Conservation (phyloP, 2,888 invertebrate genomes). For the Apoda limacodes region DNA sequence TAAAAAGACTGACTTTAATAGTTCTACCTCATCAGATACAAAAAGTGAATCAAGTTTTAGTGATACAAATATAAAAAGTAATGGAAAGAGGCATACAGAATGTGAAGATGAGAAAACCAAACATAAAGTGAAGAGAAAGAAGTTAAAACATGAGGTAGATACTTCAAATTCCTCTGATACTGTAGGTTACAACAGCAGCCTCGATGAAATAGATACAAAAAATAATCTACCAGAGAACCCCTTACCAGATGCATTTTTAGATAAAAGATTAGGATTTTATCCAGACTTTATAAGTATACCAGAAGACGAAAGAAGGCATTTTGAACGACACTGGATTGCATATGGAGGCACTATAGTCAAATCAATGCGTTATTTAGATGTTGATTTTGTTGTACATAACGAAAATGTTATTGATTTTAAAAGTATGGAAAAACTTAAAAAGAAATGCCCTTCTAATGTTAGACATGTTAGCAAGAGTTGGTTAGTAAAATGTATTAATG, state of each 20-base stretch:
- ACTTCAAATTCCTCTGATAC: conserved; percentile 16
- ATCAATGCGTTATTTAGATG: conserved; percentile 36
- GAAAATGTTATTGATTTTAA: conserved; percentile 31
- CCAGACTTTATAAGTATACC: conserved; percentile 56
- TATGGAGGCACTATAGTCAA: conserved; percentile 66
- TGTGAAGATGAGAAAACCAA: not conserved
- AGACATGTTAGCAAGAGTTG: conserved; percentile 50
- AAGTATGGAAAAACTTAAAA: conserved; percentile 37
- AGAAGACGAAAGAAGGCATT: conserved; percentile 40
- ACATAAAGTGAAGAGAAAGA: conserved; percentile 13
- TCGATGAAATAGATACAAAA: no score
- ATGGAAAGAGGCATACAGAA: conserved; percentile 2
- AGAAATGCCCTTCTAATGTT: conserved; percentile 29
- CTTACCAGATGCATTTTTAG: conserved; percentile 43
- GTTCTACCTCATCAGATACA: conserved; percentile 11
- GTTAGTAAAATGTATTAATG: conserved; percentile 49
- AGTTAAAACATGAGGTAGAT: conserved; percentile 15
- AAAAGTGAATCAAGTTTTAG: conserved; percentile 18
- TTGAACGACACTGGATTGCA: conserved; percentile 74
- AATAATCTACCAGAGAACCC: conserved; percentile 34
- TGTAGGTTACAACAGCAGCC: no score
- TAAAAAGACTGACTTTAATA: conserved; percentile 10
- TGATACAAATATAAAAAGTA: conserved; percentile 10
- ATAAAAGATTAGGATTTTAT: conserved; percentile 48
- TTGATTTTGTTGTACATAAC: conserved; percentile 49